Evolutionary conservation across 2,797 vertebrate species (phyloP).

Genomic region (Eulemur albifrons): DNA sequence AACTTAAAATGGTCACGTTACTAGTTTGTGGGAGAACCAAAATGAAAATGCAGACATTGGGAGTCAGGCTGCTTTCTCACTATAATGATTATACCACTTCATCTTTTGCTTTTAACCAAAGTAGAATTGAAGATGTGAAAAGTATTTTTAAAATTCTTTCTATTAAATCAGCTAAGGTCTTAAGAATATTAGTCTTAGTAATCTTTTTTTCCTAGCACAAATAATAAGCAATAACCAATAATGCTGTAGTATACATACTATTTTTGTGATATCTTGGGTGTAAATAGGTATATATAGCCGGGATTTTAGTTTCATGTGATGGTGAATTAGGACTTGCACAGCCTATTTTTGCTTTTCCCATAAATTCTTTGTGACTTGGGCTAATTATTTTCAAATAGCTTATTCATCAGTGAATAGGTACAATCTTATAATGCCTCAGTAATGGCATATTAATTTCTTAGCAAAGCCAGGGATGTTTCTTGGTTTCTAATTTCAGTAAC

Average conservation of each 20-base stretch:
- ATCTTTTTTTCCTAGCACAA: background rate
- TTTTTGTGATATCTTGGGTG: background rate
- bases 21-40: background rate
- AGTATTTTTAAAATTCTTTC: background rate
- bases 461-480: conserved; percentile 17
- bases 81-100: background rate
- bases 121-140: background rate
- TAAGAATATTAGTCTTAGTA: background rate
- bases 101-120: background rate
- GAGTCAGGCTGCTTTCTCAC: background rate
- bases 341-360: background rate
- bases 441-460: conserved; percentile 21
- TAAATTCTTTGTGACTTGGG: conserved; percentile 22
- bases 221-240: background rate
- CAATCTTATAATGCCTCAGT: background rate
- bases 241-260: background rate
- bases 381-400: conserved; percentile 2
- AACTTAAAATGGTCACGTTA: background rate
- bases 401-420: conserved; percentile 15
- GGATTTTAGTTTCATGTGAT: background rate
- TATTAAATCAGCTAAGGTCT: background rate
- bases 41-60: background rate
- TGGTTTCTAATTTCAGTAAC: conserved; percentile 42
- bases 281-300: background rate
- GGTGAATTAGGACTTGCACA: background rate